Evolutionary conservation across 2,797 vertebrate genomes (phyloP), one percentile per base, ranked within the genome.

Genomic region (Malacoraja senta): DNA sequence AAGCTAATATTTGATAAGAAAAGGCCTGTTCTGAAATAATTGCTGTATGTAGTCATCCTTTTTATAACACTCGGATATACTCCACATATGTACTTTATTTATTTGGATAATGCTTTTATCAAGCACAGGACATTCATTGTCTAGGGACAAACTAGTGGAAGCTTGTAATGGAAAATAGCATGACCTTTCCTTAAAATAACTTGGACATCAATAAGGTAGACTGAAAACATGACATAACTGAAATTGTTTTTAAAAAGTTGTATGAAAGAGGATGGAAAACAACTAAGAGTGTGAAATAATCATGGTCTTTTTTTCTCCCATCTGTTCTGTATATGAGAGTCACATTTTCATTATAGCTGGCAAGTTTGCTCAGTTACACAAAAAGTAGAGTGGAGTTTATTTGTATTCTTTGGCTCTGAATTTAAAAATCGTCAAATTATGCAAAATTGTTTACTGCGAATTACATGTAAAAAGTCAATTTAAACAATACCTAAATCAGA

Each of bases 111-210:
- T 81, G 24, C 38, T 21, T 81, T 81, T 53, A 81, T 24, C 38
- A 81, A 81, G 79, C 24, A 44, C 38, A 81, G 44, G 21, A 24
- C 79, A 78, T 78, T 78, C 32, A 78, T 78, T 81, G 38, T 81
- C 79, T 44, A 44, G 38, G 79, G 79, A 81, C 35, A 81, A 81
- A 81, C 38, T 81, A 81, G 78, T 81, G 79, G 79, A 81, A 44
- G 79, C 19, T 17, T 79, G 78, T 79, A 79, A 44, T 81, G 79
- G 19, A 81, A 81, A 44, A 38, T 44, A 81, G 19, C 19, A 44
- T 44, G 38, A 81, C 79, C 78, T 44, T 44, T 81, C n/a, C 79
- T 44, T 81, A 81, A 81, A 81, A 81, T 81, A 81, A 81, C 38
- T 81, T 81, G 79, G 19, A 21, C 79, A 81, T 81, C 44, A 81